These are phyloP conservation scores for Peromyscus aztecus DNA, from an alignment of 2,797 vertebrate species.

Conservation along the genomic window DNA sequence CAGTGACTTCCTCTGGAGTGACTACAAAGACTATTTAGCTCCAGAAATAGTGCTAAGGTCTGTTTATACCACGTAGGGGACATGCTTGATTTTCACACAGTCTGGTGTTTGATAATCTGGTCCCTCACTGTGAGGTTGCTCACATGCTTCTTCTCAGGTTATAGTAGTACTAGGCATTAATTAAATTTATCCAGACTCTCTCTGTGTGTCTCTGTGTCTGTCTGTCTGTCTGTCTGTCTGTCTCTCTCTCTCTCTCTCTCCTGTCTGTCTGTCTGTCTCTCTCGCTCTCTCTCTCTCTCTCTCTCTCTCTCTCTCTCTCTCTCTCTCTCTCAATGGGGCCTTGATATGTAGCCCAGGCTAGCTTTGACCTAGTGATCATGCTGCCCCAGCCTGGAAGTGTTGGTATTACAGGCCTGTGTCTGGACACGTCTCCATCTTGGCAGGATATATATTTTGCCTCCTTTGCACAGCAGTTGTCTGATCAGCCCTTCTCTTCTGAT, in stretches of 20 bases:
- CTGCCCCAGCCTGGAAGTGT: background rate
- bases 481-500: background rate
- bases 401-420: background rate
- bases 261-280: no score
- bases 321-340: background rate
- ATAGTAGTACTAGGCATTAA: conserved; percentile 23
- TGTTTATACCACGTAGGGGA: conserved; percentile 1
- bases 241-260: background rate
- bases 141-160: background rate
- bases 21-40: conserved; percentile 32
- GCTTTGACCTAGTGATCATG: background rate
- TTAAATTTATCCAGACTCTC: background rate
- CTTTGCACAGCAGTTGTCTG: background rate
- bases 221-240: background rate
- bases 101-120: conserved; percentile 14
- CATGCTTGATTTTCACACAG: conserved; percentile 43
- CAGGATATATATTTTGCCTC: background rate
- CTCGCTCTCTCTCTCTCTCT: no score
- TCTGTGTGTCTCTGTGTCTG: background rate
- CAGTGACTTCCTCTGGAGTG: background rate
- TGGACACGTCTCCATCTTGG: conserved; percentile 13
- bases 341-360: background rate
- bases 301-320: background rate
- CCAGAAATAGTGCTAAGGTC: background rate
- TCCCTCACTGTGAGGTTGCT: background rate